Base-by-base conservation (phyloP, 2,797 vertebrate species). In the Hapalemur alaotrensis region DNA sequence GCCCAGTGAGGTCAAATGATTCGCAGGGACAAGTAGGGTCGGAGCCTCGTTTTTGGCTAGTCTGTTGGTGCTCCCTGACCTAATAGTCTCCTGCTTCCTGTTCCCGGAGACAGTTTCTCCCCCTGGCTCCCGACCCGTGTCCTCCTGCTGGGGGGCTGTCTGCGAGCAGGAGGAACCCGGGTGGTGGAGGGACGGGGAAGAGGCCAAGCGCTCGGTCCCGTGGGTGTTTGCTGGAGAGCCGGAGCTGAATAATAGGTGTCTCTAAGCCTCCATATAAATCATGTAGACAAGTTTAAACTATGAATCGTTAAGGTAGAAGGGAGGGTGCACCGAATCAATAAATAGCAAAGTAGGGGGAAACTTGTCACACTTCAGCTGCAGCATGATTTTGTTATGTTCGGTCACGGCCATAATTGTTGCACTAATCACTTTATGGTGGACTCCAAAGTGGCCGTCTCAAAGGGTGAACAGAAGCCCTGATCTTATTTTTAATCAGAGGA, bases 401-500 rank as follows among this genome's bases (percentile, higher is more conserved):
- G 72, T 48, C 81, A n/a, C 22, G 3, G 5, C 17, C 0, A 0
- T 85, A 54, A 82, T 79, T 43, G 92, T 86, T 76, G 67, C 92
- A 59, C 76, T 89, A 38, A 84, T 91, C 91, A 72, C 89, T 80
- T 38, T 28, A n/a, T 35, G 78, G 67, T 20, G 35, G 78, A 6
- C 32, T 83, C 91, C 63, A n/a, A 54, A 38, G 78, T 48, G 78
- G 59, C 28, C 35, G 35, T 85, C 41, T 17, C 7, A 14, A 41
- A 89, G 67, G 79, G 50, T 22, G 46, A 30, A 59, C 57, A 41
- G 38, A 46, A 32, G 10, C 20, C 17, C 63, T n/a, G 43, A n/a
- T 92, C 88, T 96, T 91, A 61, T 65, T 96, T 95, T 92, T 79
- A 93, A 86, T 79, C 78, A 76, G 86, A 95, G 63, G 81, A 76